A percentile compares a stretch with the other conserved stretches of the same genome.
Evolutionary conservation across 1,140 invertebrate species (phyloP).

Genomic region (Meloidogyne chitwoodi): DNA sequence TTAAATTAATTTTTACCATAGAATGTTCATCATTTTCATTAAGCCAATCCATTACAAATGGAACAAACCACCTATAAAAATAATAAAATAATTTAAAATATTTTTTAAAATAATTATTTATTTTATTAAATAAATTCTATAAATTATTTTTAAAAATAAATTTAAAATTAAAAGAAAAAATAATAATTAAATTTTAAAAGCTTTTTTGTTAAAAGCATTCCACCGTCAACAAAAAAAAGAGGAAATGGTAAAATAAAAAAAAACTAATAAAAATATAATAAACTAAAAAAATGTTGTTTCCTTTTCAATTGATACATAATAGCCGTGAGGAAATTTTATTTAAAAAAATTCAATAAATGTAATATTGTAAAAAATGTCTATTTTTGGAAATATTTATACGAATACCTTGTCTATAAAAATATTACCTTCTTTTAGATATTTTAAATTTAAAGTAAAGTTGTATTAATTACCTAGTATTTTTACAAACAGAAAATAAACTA

Average conservation of each 20-base stretch:
- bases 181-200: background rate
- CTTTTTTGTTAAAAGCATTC: background rate
- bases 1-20: conserved; percentile 61
- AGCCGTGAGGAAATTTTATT: no score
- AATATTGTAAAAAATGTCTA: background rate
- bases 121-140: background rate
- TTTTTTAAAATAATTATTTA: background rate
- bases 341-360: background rate
- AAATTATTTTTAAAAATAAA: background rate
- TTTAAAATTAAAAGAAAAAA: background rate
- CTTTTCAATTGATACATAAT: background rate
- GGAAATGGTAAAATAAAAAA: no score
- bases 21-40: conserved; percentile 99
- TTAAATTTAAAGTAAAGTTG: no score
- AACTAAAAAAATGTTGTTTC: background rate
- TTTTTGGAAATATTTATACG: background rate
- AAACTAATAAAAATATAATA: no score
- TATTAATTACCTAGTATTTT: no score
- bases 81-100: conserved; percentile 4
- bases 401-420: no score
- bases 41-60: conserved; percentile 99
- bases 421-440: no score
- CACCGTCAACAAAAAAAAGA: background rate
- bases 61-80: conserved; percentile 83
- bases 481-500: no score